Evolutionary conservation across 2,113 vertebrate genomes (phyloP).

Genomic region (Antidorcas marsupialis): DNA sequence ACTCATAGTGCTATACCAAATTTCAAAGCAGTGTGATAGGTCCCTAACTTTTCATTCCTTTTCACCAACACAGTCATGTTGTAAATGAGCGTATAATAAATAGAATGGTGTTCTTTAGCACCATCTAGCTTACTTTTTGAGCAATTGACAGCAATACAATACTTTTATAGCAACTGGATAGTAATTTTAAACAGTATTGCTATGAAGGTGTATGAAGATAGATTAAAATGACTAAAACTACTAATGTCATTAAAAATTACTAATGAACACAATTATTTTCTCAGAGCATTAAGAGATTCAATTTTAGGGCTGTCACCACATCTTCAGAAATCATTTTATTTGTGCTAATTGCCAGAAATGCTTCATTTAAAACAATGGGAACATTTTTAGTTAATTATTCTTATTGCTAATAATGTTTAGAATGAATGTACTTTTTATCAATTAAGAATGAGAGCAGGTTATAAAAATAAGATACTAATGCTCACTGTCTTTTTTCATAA

Average conservation of each 20-base stretch:
- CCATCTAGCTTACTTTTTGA: conserved; percentile 78
- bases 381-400: background rate
- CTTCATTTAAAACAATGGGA: background rate
- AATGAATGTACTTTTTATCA: background rate
- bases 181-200: background rate
- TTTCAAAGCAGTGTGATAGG: background rate
- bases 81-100: background rate
- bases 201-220: background rate
- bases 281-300: background rate
- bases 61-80: conserved; percentile 3
- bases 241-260: background rate
- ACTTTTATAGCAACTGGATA: background rate
- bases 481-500: background rate
- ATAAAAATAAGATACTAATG: background rate
- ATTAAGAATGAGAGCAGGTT: background rate
- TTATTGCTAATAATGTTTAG: background rate
- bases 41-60: background rate
- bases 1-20: background rate
- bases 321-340: conserved; percentile 15
- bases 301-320: background rate
- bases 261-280: background rate
- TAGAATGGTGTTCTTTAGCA: conserved; percentile 74
- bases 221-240: background rate
- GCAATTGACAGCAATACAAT: conserved; percentile 26
- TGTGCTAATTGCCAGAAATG: background rate